Evolutionary conservation across 2,888 invertebrate species (phyloP).

Genomic region (Spodoptera littoralis): DNA sequence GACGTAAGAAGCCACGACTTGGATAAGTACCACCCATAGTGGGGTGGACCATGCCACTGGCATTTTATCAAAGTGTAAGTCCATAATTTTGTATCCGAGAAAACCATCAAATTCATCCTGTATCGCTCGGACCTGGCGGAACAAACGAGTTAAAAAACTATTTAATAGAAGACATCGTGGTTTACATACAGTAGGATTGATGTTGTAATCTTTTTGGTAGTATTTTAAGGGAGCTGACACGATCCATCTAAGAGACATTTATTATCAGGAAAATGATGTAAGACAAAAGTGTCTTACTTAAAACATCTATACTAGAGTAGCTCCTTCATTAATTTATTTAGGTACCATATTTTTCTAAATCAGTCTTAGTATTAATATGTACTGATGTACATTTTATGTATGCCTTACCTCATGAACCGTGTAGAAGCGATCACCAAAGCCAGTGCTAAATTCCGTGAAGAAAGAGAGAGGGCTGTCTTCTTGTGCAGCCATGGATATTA

Average conservation of each 20-base stretch:
- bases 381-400: too few relatives aligned
- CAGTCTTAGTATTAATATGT: too few relatives aligned
- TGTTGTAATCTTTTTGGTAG: too few relatives aligned
- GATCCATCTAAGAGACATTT: too few relatives aligned
- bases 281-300: too few relatives aligned
- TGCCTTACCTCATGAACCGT: constrained; percentile 84
- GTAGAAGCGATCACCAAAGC: constrained; percentile 87
- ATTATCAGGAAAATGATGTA: too few relatives aligned
- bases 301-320: too few relatives aligned
- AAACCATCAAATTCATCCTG: constrained; percentile 73
- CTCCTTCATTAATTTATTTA: too few relatives aligned
- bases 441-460: constrained; percentile 81
- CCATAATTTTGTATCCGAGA: constrained; percentile 75
- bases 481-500: constrained; percentile 87
- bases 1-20: constrained; percentile 90
- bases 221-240: too few relatives aligned
- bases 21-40: constrained; percentile 90
- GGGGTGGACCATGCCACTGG: constrained; percentile 78
- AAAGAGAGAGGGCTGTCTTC: constrained; percentile 81
- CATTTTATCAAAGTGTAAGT: constrained; percentile 66
- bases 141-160: background rate
- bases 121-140: constrained; percentile 81
- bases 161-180: background rate
- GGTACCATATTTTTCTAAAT: too few relatives aligned
- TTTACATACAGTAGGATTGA: background rate